Base-by-base conservation (phyloP, 2,888 invertebrate species). In the Drosophila phalerata region DNA sequence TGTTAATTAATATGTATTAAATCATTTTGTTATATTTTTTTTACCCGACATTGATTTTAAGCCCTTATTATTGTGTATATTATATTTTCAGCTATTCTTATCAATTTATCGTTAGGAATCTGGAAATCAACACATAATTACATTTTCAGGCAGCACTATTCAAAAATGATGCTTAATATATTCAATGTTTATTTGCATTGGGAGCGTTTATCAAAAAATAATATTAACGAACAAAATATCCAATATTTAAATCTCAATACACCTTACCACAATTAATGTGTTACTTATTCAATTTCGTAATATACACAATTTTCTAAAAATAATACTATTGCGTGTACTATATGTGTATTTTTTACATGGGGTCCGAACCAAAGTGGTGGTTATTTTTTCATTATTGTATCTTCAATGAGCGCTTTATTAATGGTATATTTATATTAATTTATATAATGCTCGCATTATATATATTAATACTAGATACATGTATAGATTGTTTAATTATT, bases 401-500 rank as follows among this genome's bases (percentile, higher is more conserved):
- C 22, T 11, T 19, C 19, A 19, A 19, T 19, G 17, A 5, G 11
- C 5, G 5, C 6, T 42, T 42, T 19, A 42, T 19, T 19, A 17
- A 4, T 17, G 4, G 40, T 40, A 43, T 13, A 43, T 22, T 8
- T n/a, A 22, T n/a, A n/a, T 8, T 13, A 3, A 22, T 8, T 1
- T n/a, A 13, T 25, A 8, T 13, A 25, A 13, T 25, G 19, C 11
- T 13, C 2, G 25, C 19, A 4, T 13, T 13, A 13, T 22, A 43
- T 22, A n/a, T 6, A 8, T n/a, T 32, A 17, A 49, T 34, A 49
- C 10, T 9, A 34, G 8, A 49, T 19, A n/a, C 13, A 15, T 17
- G 1, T 19, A 28, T 28, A 28, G 1, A 28, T 17, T 49, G 13
- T 13, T 19, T 9, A 32, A 10, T 66, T 74, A 88, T 69, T 92